Base-by-base conservation (phyloP, 2,113 vertebrate species). In the Pandion haliaetus region DNA sequence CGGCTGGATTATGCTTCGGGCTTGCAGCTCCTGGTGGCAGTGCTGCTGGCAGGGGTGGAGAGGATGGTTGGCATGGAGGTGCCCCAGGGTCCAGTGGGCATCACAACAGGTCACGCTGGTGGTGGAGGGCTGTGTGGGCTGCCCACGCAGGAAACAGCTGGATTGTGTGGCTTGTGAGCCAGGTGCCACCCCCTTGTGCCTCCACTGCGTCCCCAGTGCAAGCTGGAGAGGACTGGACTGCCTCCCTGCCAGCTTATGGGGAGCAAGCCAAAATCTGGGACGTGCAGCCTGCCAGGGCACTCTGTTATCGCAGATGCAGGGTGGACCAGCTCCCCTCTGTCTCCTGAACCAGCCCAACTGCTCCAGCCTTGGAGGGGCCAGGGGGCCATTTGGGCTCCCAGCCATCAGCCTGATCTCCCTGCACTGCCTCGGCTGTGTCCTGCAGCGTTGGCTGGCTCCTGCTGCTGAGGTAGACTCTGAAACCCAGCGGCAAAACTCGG, bases 381-480 rank as follows among this genome's bases (percentile, higher is more conserved):
- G 10, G 47, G 6, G 21, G 3, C 28, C 10, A 2, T 10, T 44
- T 1, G 2, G 29, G 36, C 38, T 73, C 6, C 17, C 55, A 50
- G 55, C 74, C 79, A 7, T 24, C 12, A 57, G 14, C 25, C 9
- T 13, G 5, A 1, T 58, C 36, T 62, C 45, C 32, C 0, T 0
- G 14, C 21, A 10, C 47, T n/a, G 66, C 44, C 50, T 42, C 1
- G 3, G 28, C 59, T 6, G 0, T 1, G 4, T 80, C 54, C 69
- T 3, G 0, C 32, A 18, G 50, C 0, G 0, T 42, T 47, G 72
- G 10, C 32, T 44, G 49, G 18, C 12, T 83, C 31, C 32, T 63
- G 42, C 50, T 63, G 38, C 38, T 10, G 32, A 29, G n/a, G 16
- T 14, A 44, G 57, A 36, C 36, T 4, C 59, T 40, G 88, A 79